Evolutionary conservation across 2,888 invertebrate genomes (phyloP).

Genomic region (Muscina levida): DNA sequence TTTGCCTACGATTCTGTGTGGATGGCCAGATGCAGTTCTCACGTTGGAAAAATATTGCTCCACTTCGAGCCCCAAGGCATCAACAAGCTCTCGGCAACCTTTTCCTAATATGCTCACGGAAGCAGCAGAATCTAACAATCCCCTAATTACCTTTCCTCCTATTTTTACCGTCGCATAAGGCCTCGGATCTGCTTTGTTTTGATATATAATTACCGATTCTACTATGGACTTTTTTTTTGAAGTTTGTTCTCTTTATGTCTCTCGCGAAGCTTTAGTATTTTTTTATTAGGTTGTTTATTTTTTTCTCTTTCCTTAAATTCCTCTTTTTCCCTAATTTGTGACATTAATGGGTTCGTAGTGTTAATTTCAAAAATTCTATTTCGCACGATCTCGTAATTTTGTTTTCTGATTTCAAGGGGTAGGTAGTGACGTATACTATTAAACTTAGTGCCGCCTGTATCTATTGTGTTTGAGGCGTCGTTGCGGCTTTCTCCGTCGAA

Average conservation of each 20-base stretch:
- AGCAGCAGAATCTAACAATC: slow-evolving; percentile 41
- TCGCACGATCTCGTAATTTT: too few species aligned
- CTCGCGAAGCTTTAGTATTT: too few species aligned
- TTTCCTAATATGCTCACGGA: slow-evolving; percentile 40
- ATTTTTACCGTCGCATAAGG: not conserved
- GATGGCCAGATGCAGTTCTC: slow-evolving; percentile 17
- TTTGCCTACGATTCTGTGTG: slow-evolving; percentile 2
- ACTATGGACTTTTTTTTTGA: too few species aligned
- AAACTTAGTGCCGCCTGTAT: not conserved
- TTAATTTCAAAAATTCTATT: too few species aligned
- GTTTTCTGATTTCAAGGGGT: not conserved
- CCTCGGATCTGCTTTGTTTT: not conserved
- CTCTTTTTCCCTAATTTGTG: too few species aligned
- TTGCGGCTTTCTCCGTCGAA: too few species aligned
- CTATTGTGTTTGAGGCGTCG: not conserved
- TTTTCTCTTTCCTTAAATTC: too few species aligned
- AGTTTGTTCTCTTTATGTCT: too few species aligned
- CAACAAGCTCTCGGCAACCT: slow-evolving; percentile 6
- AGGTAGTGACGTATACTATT: not conserved
- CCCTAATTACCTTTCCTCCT: not conserved
- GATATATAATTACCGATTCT: too few species aligned
- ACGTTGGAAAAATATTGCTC: not conserved
- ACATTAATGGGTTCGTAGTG: too few species aligned
- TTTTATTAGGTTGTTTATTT: too few species aligned
- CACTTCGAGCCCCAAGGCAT: not conserved